Evolutionary conservation across 2,888 invertebrate genomes (phyloP).

Genomic region (Cerceris rybyensis): DNA sequence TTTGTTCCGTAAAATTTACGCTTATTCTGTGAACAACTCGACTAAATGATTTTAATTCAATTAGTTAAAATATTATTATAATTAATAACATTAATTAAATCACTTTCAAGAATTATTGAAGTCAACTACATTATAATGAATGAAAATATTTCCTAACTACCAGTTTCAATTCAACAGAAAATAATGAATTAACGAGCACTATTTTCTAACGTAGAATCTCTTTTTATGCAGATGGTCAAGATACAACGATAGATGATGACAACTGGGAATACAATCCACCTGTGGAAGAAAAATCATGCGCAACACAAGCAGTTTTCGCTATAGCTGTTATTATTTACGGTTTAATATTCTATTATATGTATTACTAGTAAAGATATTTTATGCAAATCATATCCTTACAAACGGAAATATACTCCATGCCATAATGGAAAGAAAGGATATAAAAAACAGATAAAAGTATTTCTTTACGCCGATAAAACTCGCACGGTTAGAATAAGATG

Average conservation of each 20-base stretch:
- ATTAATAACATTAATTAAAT: too few relatives aligned
- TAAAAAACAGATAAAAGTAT: not conserved
- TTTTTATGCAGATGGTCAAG: constrained; percentile 17
- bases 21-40: too few relatives aligned
- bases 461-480: not conserved
- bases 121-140: too few relatives aligned
- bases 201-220: too few relatives aligned
- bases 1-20: too few relatives aligned
- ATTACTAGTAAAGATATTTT: not conserved
- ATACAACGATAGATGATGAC: constrained; percentile 63
- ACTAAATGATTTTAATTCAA: too few relatives aligned
- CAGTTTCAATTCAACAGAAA: too few relatives aligned
- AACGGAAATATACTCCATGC: not conserved
- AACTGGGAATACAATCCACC: constrained; percentile 68
- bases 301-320: constrained; percentile 53
- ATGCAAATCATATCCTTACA: not conserved
- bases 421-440: not conserved
- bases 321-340: constrained; percentile 65
- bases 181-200: too few relatives aligned
- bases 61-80: too few relatives aligned
- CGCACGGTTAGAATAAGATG: too few relatives aligned
- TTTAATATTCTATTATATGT: constrained; percentile 62
- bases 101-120: too few relatives aligned
- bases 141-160: too few relatives aligned
- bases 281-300: constrained; percentile 53